Evolutionary conservation across 2,888 invertebrate genomes (phyloP).

Genomic region (Heliconius sara): DNA sequence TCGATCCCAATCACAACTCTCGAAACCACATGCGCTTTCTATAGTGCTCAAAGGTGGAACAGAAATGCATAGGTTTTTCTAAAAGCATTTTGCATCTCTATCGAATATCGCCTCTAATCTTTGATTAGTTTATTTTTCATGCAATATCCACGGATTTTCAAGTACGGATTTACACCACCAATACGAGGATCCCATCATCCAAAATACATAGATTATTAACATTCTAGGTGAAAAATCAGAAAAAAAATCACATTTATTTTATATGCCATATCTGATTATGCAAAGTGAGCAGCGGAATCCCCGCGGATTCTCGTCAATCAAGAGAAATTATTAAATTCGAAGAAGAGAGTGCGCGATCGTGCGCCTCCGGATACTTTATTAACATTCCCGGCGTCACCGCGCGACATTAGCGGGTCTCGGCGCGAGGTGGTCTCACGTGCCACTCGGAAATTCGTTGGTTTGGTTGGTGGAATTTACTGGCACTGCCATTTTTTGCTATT

Average conservation of each 20-base stretch:
- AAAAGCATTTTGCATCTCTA: slow-evolving; percentile 13
- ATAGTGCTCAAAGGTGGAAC: slow-evolving; percentile 1
- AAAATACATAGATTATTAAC: background rate
- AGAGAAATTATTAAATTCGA: slow-evolving; percentile 49
- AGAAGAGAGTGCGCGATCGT: slow-evolving; percentile 36
- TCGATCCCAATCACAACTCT: background rate
- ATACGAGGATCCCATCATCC: background rate
- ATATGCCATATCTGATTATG: slow-evolving; percentile 30
- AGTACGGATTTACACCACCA: background rate
- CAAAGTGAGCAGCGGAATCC: slow-evolving; percentile 27
- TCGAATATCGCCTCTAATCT: background rate
- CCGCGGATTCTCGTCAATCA: slow-evolving; percentile 43
- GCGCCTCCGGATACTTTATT: slow-evolving; percentile 44
- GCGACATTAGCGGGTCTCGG: slow-evolving; percentile 25
- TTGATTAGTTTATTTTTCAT: slow-evolving; percentile 7
- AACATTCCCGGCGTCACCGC: slow-evolving; percentile 44
- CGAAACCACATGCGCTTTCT: slow-evolving; percentile 3
- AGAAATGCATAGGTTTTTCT: slow-evolving; percentile 10
- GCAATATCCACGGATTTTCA: background rate
- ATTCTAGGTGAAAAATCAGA: background rate
- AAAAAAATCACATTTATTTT: slow-evolving; percentile 9
- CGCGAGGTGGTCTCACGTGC: slow-evolving; percentile 39
- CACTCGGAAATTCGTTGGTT: slow-evolving; percentile 41
- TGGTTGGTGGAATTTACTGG: slow-evolving; percentile 30
- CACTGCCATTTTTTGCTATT: slow-evolving; percentile 36